Evolutionary conservation across 2,888 invertebrate genomes (phyloP).

Genomic region (Linnaemya tessellans): DNA sequence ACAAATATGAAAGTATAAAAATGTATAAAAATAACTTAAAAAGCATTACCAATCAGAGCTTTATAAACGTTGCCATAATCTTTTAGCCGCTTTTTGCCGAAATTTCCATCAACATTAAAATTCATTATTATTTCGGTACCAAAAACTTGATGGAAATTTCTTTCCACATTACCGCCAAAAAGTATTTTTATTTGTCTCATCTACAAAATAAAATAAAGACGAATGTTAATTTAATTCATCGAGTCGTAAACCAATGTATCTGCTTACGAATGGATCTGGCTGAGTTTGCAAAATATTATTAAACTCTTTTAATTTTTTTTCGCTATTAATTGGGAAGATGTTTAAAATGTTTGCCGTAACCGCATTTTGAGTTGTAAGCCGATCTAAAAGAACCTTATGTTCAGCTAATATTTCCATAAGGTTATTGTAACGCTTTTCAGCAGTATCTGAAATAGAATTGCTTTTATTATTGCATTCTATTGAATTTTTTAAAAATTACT

Average conservation of each 20-base stretch:
- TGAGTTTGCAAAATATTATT: conserved; percentile 26
- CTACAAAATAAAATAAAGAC: conserved; percentile 33
- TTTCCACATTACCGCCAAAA: conserved; percentile 47
- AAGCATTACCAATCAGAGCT: conserved; percentile 3
- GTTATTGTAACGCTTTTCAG: conserved; percentile 38
- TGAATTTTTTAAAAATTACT: no score
- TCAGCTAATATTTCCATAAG: conserved; percentile 46
- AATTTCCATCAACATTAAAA: conserved; percentile 50
- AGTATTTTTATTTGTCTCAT: conserved; percentile 43
- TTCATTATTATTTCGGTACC: conserved; percentile 27
- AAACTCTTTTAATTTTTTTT: conserved; percentile 50
- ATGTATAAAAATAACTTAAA: not conserved
- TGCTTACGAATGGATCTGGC: conserved; percentile 11
- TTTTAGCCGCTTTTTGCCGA: conserved; percentile 35
- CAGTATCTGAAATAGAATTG: conserved; percentile 18
- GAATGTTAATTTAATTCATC: not conserved
- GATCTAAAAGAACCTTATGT: conserved; percentile 45
- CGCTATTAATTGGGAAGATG: conserved; percentile 30
- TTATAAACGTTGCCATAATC: conserved; percentile 28
- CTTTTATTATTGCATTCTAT: no score
- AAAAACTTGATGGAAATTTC: conserved; percentile 33
- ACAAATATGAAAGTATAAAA: conserved; percentile 5
- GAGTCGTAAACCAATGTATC: conserved; percentile 3
- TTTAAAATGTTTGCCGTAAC: not conserved
- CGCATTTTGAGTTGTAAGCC: conserved; percentile 25